phyloP scores from a whole-genome alignment of 1,140 invertebrate species.

The Apis cerana region DNA sequence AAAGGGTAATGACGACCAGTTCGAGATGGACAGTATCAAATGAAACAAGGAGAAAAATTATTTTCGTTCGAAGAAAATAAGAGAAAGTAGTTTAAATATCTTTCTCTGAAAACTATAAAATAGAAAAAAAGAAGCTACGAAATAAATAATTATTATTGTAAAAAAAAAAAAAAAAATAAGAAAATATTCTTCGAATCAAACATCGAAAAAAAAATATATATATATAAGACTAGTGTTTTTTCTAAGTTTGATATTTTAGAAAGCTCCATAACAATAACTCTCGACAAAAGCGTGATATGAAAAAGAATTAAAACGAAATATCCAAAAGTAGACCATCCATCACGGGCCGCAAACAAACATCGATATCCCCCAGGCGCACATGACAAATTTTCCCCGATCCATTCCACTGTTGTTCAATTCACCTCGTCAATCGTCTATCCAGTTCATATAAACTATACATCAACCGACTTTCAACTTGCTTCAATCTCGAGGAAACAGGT shows the following conservation, averaged over 20 bases:
- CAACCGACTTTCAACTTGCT: too few species aligned
- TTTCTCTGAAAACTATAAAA: background rate
- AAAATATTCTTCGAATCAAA: too few species aligned
- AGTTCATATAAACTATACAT: background rate
- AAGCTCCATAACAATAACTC: background rate
- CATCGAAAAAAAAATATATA: too few species aligned
- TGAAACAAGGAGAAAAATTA: background rate
- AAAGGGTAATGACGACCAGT: background rate
- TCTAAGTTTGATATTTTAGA: background rate
- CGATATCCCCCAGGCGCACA: background rate
- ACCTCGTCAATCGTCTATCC: background rate
- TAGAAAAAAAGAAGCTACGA: too few species aligned
- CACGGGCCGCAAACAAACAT: conserved; percentile 17
- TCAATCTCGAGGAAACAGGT: background rate
- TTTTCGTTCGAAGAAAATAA: background rate
- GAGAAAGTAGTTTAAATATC: background rate
- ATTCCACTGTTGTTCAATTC: conserved; percentile 14
- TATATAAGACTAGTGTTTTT: too few species aligned
- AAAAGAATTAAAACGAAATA: background rate
- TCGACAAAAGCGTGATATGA: background rate
- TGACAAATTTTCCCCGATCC: conserved; percentile 23
- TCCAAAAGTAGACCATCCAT: conserved; percentile 17
- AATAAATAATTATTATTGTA: too few species aligned
- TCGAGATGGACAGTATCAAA: background rate
- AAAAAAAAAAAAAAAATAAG: too few species aligned